Evolutionary conservation across 2,797 vertebrate genomes (phyloP).

Genomic region (Heliangelus exortis): DNA sequence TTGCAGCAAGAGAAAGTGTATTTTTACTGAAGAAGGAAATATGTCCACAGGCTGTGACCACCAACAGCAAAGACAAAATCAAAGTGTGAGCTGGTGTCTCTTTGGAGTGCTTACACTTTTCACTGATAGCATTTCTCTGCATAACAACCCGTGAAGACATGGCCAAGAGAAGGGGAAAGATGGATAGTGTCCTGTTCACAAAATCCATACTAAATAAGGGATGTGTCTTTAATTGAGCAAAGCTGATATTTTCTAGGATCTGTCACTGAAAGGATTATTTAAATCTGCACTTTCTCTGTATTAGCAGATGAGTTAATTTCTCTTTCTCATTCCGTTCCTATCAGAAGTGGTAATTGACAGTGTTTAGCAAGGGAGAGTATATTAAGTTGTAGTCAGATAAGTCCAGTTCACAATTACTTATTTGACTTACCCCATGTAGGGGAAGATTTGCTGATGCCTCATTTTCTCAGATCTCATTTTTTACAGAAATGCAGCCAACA

Average conservation of each 20-base stretch:
- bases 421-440: not conserved
- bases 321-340: not conserved
- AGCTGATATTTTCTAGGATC: not conserved
- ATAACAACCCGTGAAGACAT: not conserved
- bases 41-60: rapidly evolving
- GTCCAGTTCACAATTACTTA: not conserved
- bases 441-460: not conserved
- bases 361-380: not conserved
- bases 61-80: not conserved
- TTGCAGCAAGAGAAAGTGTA: not conserved
- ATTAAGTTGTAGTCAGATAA: not conserved
- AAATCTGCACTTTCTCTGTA: not conserved
- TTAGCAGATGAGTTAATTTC: not conserved
- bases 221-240: not conserved
- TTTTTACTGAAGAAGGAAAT: not conserved
- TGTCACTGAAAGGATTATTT: not conserved
- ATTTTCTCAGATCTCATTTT: not conserved
- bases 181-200: not conserved
- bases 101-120: not conserved
- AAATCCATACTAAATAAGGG: not conserved
- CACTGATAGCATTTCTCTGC: not conserved
- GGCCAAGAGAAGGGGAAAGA: not conserved
- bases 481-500: not conserved
- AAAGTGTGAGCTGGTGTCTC: not conserved
- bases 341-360: not conserved